These are phyloP conservation scores for Saccostrea echinata DNA, from an alignment of 1,140 invertebrate species.

Conservation along the genomic window DNA sequence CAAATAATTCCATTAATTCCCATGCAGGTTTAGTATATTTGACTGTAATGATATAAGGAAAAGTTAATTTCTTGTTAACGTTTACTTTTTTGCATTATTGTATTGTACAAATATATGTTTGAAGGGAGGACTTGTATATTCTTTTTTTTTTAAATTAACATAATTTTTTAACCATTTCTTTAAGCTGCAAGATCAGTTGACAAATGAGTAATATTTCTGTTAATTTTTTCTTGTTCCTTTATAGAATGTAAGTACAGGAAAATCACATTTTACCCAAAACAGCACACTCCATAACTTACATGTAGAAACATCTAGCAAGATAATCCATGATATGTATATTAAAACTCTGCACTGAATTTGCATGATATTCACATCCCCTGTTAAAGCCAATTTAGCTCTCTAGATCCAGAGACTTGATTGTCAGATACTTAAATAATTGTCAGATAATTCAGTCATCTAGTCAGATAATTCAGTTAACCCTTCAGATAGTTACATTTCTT, in stretches of 20 bases:
- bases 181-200: background rate
- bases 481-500: too few relatives aligned
- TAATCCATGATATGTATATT: background rate
- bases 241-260: constrained; percentile 11
- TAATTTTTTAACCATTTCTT: background rate
- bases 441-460: too few relatives aligned
- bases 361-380: background rate
- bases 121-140: background rate
- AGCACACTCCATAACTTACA: background rate
- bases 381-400: background rate
- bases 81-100: background rate
- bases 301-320: background rate
- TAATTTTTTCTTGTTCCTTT: constrained; percentile 22
- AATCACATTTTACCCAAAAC: background rate
- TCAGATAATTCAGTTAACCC: too few relatives aligned
- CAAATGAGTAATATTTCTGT: background rate
- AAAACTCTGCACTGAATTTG: constrained; percentile 2
- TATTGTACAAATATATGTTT: background rate
- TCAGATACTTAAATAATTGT: too few relatives aligned
- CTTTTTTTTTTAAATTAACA: too few relatives aligned
- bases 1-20: too few relatives aligned
- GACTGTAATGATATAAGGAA: too few relatives aligned
- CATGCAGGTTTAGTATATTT: too few relatives aligned
- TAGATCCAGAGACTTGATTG: background rate
- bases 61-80: background rate